These are phyloP conservation scores for Penaeus chinensis DNA, from an alignment of 1,140 invertebrate species.

Conservation along the genomic window DNA sequence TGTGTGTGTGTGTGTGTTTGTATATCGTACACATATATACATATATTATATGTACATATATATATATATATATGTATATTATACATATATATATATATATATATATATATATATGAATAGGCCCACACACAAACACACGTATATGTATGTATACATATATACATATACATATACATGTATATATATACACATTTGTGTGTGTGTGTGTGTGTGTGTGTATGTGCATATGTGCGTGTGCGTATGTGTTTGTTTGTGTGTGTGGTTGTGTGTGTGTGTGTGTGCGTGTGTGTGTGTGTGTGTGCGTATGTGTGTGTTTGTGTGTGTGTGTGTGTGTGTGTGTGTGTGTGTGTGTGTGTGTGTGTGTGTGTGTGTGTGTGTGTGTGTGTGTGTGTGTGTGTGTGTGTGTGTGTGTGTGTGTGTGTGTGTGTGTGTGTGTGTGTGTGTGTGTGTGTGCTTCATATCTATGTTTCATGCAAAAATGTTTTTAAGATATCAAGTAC, in stretches of 20 bases:
- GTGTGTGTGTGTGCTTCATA: no score
- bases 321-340: no score
- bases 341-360: no score
- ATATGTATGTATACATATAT: conserved; percentile 8
- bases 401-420: no score
- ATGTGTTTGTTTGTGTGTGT: not conserved
- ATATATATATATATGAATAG: conserved; percentile 9
- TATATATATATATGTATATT: conserved; percentile 6
- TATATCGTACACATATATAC: not conserved
- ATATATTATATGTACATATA: not conserved
- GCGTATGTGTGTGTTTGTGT: no score
- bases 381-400: no score
- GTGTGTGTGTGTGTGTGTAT: conserved; percentile 5
- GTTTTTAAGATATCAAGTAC: no score
- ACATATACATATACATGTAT: conserved; percentile 22
- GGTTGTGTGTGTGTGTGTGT: not conserved
- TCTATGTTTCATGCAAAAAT: no score
- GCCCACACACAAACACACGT: not conserved
- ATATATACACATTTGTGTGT: conserved; percentile 20
- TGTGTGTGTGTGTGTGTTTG: not conserved
- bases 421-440: no score
- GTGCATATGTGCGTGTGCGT: not conserved
- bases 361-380: no score
- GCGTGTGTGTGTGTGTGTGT: no score
- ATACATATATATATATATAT: conserved; percentile 13